Evolutionary conservation across 2,113 vertebrate genomes (phyloP).

Genomic region (Sinosuthora webbiana): DNA sequence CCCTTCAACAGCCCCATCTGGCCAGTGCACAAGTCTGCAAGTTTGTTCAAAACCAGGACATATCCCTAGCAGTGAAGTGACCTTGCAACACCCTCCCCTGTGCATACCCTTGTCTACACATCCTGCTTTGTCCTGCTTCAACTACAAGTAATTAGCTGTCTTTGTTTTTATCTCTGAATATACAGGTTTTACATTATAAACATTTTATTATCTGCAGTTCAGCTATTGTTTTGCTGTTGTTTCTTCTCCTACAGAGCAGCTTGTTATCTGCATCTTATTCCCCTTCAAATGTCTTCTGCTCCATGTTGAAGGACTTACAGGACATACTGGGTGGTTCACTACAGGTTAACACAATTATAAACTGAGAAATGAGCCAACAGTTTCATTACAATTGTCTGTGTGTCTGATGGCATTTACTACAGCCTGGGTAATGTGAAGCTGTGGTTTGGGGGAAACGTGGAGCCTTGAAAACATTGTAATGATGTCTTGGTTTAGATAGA

Average conservation of each 20-base stretch:
- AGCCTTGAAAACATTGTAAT: neutral
- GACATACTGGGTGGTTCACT: neutral
- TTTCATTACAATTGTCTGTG: neutral
- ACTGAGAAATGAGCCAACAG: neutral
- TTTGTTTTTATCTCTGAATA: neutral
- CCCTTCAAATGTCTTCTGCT: neutral
- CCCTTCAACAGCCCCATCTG: no score
- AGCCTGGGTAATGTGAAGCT: neutral
- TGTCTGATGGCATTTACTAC: neutral
- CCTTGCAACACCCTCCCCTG: neutral
- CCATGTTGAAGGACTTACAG: neutral
- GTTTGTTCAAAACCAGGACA: no score
- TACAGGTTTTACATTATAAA: neutral
- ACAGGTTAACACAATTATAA: neutral
- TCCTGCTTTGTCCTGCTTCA: neutral
- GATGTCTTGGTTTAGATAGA: neutral
- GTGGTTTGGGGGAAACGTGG: accelerated
- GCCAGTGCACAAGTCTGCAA: no score
- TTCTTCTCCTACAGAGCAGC: neutral
- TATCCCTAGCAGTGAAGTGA: neutral
- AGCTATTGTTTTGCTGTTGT: neutral
- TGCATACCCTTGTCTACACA: accelerated
- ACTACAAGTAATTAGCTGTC: neutral
- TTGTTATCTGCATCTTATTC: neutral
- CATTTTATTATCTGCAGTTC: neutral